Evolutionary conservation across 2,888 invertebrate species (phyloP), one percentile per base, ranked within the genome.

Genomic region (Operophtera brumata): DNA sequence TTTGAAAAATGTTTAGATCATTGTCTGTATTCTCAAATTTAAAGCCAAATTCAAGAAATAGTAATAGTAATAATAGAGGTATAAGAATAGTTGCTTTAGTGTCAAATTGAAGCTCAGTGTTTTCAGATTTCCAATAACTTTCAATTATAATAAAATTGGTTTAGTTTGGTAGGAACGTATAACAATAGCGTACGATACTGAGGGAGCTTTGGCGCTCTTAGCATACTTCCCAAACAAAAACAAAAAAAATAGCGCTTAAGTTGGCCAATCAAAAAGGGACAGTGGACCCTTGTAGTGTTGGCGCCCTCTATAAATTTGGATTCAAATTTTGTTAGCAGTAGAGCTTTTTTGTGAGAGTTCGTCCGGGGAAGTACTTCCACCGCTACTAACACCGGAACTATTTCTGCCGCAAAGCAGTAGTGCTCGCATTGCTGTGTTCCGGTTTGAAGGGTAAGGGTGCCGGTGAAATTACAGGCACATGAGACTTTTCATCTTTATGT

Each of bases 41-140:
- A 14, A 46, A 36, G 45, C 45, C 45, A 46, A 46, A 46, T 36
- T 36, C 26, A 46, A 37, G 9, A 44, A 34, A 34, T 20, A n/a
- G 26, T 36, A 6, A 36, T 36, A 46, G 13, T 11, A 46, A 20
- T 20, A 20, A 26, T 36, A 26, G 9, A 30, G 7, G 28, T 28
- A 3, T 20, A 45, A 25, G 25, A 11, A 28, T 28, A 20, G 20
- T 37, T 11, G 30, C 30, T 20, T 20, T 20, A 20, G 20, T 20
- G 4, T 20, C 20, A 9, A 44, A 35, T 8, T 35, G 8, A 34
- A 36, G 36, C 26, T 36, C 45, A 26, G 25, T 46, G 36, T 25
- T 36, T 35, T 11, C 2, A 34, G 1, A 6, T 2, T 30, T 9
- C 30, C 2, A 20, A 20, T 10, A 30, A 2, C 10, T 30, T 30